phyloP scores from a whole-genome alignment of 2,888 invertebrate genomes.

The Chrysina gloriosa region DNA sequence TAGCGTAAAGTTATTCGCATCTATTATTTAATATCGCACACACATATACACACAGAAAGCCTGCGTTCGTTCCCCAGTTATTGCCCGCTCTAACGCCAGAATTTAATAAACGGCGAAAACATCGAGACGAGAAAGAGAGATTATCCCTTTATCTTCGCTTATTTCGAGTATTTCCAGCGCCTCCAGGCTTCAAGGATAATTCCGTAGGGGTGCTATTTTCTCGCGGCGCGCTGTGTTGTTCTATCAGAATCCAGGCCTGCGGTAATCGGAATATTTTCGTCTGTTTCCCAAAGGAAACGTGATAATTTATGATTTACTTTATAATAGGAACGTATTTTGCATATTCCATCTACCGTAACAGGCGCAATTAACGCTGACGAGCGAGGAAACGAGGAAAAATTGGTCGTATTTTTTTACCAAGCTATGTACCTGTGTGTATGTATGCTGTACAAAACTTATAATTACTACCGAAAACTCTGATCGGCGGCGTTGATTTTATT shows the following conservation, averaged over 20 bases:
- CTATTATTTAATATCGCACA: conserved; percentile 15
- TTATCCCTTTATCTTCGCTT: conserved; percentile 24
- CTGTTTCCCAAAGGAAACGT: conserved; percentile 1
- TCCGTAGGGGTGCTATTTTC: background rate
- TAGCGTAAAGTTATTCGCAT: background rate
- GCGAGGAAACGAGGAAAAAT: too few relatives aligned
- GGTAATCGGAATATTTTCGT: background rate
- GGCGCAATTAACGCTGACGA: background rate
- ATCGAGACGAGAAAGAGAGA: conserved; percentile 4
- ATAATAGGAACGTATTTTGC: background rate
- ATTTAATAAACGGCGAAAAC: conserved; percentile 13
- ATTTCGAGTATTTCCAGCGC: conserved; percentile 15
- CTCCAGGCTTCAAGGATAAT: background rate
- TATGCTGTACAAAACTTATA: too few relatives aligned
- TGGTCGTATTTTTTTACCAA: too few relatives aligned
- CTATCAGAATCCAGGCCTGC: background rate
- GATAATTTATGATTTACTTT: background rate
- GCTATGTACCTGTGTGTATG: too few relatives aligned
- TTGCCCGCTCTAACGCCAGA: conserved; percentile 10
- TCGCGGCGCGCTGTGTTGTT: background rate
- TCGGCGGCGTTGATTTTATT: background rate
- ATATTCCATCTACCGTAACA: background rate
- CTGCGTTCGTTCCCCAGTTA: background rate
- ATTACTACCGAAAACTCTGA: background rate
- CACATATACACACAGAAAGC: background rate